A percentile compares a stretch with the other conserved stretches of the same genome.
Evolutionary conservation across 2,797 vertebrate genomes (phyloP).

Genomic region (Macropus fuliginosus): DNA sequence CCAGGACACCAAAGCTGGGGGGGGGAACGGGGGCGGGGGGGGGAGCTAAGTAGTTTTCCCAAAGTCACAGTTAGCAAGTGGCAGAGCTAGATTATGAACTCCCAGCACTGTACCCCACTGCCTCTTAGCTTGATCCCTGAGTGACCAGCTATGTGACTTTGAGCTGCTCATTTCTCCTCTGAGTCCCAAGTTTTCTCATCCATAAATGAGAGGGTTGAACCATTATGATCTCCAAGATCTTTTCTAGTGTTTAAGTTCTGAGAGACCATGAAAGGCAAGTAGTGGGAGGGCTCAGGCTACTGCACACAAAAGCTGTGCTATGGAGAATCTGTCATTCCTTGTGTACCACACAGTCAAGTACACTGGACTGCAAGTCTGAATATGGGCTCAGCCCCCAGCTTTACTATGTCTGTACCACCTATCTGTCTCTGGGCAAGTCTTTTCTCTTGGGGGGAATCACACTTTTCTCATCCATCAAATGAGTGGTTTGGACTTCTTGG

Average conservation of each 20-base stretch:
- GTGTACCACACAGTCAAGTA: too few species aligned
- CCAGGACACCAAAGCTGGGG: background rate
- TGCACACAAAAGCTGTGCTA: background rate
- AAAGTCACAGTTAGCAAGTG: background rate
- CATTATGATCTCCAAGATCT: background rate
- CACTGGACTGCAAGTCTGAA: too few species aligned
- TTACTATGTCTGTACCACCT: too few species aligned
- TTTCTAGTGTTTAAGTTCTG: background rate
- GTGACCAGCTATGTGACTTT: background rate
- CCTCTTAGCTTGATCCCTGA: background rate
- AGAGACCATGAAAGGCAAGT: background rate
- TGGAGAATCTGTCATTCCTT: too few species aligned
- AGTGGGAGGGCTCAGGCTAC: background rate
- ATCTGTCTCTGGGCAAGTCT: too few species aligned
- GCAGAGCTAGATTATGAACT: background rate
- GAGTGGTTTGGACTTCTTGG: too few species aligned
- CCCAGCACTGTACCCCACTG: background rate
- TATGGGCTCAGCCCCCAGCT: too few species aligned
- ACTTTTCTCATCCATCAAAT: too few species aligned
- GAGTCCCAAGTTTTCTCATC: background rate
- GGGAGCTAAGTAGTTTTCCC: background rate
- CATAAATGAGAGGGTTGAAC: background rate
- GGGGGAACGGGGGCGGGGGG: too few species aligned
- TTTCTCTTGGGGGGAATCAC: too few species aligned
- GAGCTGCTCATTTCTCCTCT: background rate